Evolutionary conservation across 2,797 vertebrate species (phyloP).

Genomic region (Sebastes aleutianus): DNA sequence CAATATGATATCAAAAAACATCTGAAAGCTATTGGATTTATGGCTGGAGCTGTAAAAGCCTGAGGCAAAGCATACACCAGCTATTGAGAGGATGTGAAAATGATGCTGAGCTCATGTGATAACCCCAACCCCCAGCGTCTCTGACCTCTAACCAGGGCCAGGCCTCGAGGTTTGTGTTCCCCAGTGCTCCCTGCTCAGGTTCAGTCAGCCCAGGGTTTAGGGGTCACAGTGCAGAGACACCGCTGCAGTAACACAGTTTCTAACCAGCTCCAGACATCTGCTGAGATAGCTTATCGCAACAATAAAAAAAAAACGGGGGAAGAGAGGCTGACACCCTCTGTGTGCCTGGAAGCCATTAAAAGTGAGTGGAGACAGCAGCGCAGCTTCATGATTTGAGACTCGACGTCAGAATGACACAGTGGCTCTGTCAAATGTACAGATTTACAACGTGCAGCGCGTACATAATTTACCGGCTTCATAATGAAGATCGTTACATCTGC

Average conservation of each 20-base stretch:
- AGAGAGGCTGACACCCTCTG: conserved; percentile 18
- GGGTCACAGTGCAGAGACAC: conserved; percentile 44
- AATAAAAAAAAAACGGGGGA: background rate
- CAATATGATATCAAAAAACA: conserved; percentile 8
- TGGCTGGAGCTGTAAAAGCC: background rate
- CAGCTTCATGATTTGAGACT: conserved; percentile 8
- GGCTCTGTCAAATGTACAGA: conserved; percentile 37
- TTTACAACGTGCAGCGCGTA: conserved; percentile 21
- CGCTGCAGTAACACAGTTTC: conserved; percentile 5
- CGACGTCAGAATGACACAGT: conserved; percentile 31
- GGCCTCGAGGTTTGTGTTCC: conserved; percentile 42
- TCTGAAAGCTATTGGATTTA: conserved; percentile 25
- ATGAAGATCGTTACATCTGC: conserved; percentile 20
- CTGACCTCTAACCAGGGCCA: conserved; percentile 47
- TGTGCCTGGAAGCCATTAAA: conserved; percentile 29
- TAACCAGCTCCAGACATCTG: conserved; percentile 56
- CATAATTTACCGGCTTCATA: conserved; percentile 40
- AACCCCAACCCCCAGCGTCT: background rate
- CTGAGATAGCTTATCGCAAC: conserved; percentile 25
- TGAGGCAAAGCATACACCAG: background rate
- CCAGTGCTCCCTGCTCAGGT: conserved; percentile 31
- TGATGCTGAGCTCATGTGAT: conserved; percentile 29
- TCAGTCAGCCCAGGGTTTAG: conserved; percentile 29
- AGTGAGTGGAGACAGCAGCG: conserved; percentile 18
- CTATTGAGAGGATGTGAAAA: conserved; percentile 19